phyloP scores from a whole-genome alignment of 2,888 invertebrate genomes.

The Latheticus oryzae region DNA sequence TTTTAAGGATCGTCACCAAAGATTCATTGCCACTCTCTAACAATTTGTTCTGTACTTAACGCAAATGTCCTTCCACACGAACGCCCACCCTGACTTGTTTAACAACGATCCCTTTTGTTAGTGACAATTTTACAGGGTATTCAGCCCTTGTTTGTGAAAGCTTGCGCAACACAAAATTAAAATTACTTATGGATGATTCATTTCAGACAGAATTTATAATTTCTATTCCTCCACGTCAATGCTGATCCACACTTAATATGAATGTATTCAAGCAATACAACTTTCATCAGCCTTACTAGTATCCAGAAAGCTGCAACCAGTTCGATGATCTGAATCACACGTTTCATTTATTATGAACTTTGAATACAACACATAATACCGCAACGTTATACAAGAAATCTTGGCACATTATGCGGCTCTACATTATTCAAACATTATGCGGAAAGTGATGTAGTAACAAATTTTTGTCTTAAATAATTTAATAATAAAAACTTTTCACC shows the following conservation, averaged over 20 bases:
- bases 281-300: conserved; percentile 24
- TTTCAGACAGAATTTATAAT: conserved; percentile 32
- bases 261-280: conserved; percentile 31
- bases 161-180: conserved; percentile 25
- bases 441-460: too few species aligned
- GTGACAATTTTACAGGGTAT: conserved; percentile 16
- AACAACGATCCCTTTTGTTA: conserved; percentile 27
- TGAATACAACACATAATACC: conserved; percentile 21
- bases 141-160: conserved; percentile 13
- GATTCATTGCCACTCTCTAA: too few species aligned
- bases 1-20: conserved; percentile 19
- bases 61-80: conserved; percentile 31
- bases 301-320: conserved; percentile 10
- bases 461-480: too few species aligned
- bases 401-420: too few species aligned
- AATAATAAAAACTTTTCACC: too few species aligned
- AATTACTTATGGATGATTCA: conserved; percentile 34
- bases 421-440: too few species aligned
- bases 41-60: conserved; percentile 22
- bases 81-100: conserved; percentile 30
- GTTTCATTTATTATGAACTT: conserved; percentile 25
- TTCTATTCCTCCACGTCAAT: conserved; percentile 7
- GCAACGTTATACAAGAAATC: conserved; percentile 14
- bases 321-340: conserved; percentile 17
- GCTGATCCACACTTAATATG: conserved; percentile 20